Percentiles rank a stretch among this genome's conserved stretches.
Evolutionary conservation across 2,888 invertebrate genomes (phyloP).

Genomic region (Dryococelus australis): DNA sequence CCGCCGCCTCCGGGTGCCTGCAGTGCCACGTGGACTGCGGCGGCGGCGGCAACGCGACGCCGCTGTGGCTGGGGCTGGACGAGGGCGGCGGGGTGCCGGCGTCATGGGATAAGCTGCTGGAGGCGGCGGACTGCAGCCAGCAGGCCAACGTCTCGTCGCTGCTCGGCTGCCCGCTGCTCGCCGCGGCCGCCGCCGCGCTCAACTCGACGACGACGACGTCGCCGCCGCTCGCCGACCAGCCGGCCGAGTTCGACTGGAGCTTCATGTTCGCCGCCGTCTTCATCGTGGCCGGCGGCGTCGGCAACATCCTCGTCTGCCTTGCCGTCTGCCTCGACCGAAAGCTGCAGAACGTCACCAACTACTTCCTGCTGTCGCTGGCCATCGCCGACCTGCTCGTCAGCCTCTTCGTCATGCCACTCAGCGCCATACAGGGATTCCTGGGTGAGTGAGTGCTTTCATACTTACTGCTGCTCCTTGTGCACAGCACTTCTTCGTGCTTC

Average conservation of each 20-base stretch:
- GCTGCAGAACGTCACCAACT: constrained; percentile 94
- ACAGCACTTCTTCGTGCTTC: no score
- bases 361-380: constrained; percentile 91
- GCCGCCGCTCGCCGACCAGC: background rate
- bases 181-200: background rate
- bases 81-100: no score
- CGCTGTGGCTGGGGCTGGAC: no score
- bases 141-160: background rate
- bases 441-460: constrained; percentile 68
- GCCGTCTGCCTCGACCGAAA: constrained; percentile 90
- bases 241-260: constrained; percentile 73
- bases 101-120: no score
- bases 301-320: constrained; percentile 92
- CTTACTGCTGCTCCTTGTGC: background rate
- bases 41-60: background rate
- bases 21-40: background rate
- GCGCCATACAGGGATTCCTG: constrained; percentile 90
- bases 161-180: background rate
- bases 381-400: constrained; percentile 94
- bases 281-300: constrained; percentile 87
- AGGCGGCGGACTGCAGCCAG: background rate
- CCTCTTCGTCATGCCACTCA: constrained; percentile 94
- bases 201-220: background rate
- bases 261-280: constrained; percentile 85
- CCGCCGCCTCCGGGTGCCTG: background rate